phyloP scores from a whole-genome alignment of 1,140 invertebrate genomes.

The Calliopsis andreniformis region DNA sequence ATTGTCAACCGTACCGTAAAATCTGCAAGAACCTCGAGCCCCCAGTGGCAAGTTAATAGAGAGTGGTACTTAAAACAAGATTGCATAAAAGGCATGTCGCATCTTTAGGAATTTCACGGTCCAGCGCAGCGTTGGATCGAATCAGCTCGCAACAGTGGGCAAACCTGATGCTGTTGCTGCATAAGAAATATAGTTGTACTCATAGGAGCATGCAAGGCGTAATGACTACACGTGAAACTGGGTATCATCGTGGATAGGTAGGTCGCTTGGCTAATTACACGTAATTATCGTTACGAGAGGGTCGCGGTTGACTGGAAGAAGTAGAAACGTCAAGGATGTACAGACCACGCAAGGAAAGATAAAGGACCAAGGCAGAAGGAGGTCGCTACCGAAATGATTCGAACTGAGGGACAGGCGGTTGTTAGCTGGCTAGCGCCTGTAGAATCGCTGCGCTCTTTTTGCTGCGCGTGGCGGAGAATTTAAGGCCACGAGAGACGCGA shows the following conservation, averaged over 20 bases:
- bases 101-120: slow-evolving; percentile 33
- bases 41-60: too few species aligned
- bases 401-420: slow-evolving; percentile 34
- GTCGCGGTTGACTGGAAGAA: not conserved
- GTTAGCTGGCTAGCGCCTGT: slow-evolving; percentile 51
- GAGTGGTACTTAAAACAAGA: not conserved
- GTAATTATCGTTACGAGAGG: slow-evolving; percentile 56
- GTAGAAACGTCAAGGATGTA: not conserved
- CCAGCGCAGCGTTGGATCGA: slow-evolving; percentile 11
- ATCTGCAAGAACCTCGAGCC: too few species aligned
- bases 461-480: slow-evolving; percentile 18
- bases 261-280: slow-evolving; percentile 58
- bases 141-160: slow-evolving; percentile 51
- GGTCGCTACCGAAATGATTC: slow-evolving; percentile 54
- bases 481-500: slow-evolving; percentile 17
- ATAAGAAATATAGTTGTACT: slow-evolving; percentile 67
- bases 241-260: slow-evolving; percentile 62
- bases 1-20: too few species aligned
- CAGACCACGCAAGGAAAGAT: not conserved
- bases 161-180: slow-evolving; percentile 57
- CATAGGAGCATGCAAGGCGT: slow-evolving; percentile 63
- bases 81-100: slow-evolving; percentile 3
- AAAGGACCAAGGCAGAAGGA: not conserved
- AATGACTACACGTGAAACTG: slow-evolving; percentile 59
- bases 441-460: slow-evolving; percentile 51